Base-by-base conservation (phyloP, 2,888 invertebrate species). In the Acleris sparsana region DNA sequence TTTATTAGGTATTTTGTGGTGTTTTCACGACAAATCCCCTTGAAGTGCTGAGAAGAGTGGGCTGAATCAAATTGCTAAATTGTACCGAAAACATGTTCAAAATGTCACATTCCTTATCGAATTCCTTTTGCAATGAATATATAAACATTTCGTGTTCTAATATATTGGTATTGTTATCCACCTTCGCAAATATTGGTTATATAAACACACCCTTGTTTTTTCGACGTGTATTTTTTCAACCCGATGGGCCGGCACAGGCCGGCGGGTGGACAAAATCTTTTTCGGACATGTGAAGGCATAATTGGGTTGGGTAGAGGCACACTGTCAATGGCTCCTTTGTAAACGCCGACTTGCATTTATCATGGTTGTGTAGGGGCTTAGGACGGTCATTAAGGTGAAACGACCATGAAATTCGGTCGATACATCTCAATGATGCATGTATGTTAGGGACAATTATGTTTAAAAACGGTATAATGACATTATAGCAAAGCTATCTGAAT, bases 361-460 rank as follows among this genome's bases (percentile, higher is more conserved):
- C 89, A 88, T 74, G 80, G 86, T 87, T 84, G 86, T 82, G 80
- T 80, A 79, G 71, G 75, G 73, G 74, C 75, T 57, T 72, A 71
- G 76, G 73, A 46, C 73, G 74, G 72, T 82, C 75, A 85, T 91
- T 88, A 82, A 79, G 68, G 83, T 85, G 85, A 88, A 91, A 89
- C 85, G 82, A 83, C 80, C 89, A 86, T 87, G 84, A 88, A 89
- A 90, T 89, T 83, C 77, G 72, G 76, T 79, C 81, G 81, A 83
- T 86, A 80, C 80, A 76, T 84, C 81, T 85, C 85, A 84, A 88
- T 86, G 71, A 75, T 67, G 60, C 60, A 55, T 68, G 76, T 75
- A 78, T 73, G 85, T 88, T 85, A 83, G 78, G 72, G 75, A 75
- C 84, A 86, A 88, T 89, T 88, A 88, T 80, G 81, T 82, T 79